phyloP scores from a whole-genome alignment of 2,888 invertebrate genomes.

The Luperina testacea region DNA sequence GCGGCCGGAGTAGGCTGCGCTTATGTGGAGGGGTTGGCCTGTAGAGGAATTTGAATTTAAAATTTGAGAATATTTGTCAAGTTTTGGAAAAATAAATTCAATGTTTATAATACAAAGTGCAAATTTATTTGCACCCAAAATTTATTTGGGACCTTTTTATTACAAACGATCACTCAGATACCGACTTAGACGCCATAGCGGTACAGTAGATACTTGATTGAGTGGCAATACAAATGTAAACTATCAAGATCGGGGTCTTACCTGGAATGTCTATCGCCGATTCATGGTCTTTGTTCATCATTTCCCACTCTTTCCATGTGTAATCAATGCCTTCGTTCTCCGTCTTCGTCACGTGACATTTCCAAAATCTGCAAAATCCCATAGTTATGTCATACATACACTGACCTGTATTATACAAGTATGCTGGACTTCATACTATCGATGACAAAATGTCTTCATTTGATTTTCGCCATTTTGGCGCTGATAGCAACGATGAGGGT shows the following conservation, averaged over 20 bases:
- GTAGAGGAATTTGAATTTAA: conserved; percentile 54
- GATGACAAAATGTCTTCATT: too few relatives aligned
- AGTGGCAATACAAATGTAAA: not conserved
- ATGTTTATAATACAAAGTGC: not conserved
- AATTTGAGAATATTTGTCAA: not conserved
- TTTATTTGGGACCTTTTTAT: not conserved
- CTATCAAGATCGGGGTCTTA: conserved; percentile 65
- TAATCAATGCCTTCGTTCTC: conserved; percentile 89
- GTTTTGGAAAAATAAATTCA: not conserved
- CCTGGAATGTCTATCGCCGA: conserved; percentile 94
- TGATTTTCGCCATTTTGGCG: too few relatives aligned
- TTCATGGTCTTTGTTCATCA: conserved; percentile 93
- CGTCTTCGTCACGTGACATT: conserved; percentile 92
- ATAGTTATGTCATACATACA: not conserved
- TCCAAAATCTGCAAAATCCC: conserved; percentile 92
- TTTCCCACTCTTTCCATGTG: conserved; percentile 97
- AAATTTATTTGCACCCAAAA: not conserved
- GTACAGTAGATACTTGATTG: not conserved
- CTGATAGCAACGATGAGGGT: too few relatives aligned
- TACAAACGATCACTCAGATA: not conserved
- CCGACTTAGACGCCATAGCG: not conserved
- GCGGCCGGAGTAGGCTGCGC: conserved; percentile 99
- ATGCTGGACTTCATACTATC: too few relatives aligned
- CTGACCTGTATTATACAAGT: too few relatives aligned
- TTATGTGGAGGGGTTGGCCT: conserved; percentile 97